Conservation (phyloP, 1,140 invertebrate genomes). For the Ylistrum balloti region DNA sequence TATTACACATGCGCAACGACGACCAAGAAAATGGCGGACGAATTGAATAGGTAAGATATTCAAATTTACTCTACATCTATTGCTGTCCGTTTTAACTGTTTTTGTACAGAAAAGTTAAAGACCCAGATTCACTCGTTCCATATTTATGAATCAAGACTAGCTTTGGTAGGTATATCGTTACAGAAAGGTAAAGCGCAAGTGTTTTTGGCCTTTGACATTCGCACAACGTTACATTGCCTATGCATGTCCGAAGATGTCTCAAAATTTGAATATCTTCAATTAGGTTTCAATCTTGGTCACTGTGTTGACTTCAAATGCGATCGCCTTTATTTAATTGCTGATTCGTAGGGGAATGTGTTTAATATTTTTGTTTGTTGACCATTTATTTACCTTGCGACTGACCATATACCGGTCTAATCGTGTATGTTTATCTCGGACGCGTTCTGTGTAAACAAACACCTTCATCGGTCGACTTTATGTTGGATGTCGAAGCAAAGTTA, state of each 20-base stretch:
- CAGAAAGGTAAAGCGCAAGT: not conserved
- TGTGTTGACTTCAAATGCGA: no score
- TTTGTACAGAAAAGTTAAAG: not conserved
- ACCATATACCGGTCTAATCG: not conserved
- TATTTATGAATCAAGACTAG: not conserved
- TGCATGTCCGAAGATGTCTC: conserved; percentile 29
- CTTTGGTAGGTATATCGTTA: not conserved
- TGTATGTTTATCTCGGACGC: not conserved
- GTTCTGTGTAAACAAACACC: not conserved
- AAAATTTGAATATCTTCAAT: not conserved
- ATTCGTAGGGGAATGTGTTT: not conserved
- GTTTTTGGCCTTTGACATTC: conserved; percentile 26
- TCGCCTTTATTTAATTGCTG: not conserved
- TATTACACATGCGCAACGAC: conserved; percentile 49
- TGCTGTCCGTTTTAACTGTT: not conserved
- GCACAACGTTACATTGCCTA: not conserved
- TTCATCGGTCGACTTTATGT: no score
- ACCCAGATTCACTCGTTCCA: not conserved
- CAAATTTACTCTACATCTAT: not conserved
- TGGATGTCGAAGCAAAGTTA: no score
- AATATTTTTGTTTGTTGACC: not conserved
- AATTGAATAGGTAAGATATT: conserved; percentile 63
- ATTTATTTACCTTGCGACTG: not conserved
- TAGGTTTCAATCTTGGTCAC: no score
- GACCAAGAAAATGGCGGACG: conserved; percentile 65